phyloP scores from a whole-genome alignment of 2,797 vertebrate species.

The Lutjanus argentimaculatus region DNA sequence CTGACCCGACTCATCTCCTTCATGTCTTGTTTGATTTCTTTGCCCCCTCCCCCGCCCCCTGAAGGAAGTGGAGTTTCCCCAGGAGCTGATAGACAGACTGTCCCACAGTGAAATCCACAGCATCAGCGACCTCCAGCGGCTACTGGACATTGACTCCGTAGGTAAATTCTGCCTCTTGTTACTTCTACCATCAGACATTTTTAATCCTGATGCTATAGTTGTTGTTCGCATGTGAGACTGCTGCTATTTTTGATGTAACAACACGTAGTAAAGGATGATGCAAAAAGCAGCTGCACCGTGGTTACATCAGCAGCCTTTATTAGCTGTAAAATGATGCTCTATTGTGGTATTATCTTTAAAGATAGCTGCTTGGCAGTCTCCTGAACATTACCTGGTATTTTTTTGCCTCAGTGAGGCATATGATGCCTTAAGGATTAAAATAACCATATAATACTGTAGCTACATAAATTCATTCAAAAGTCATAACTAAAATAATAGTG shows the following conservation, averaged over 20 bases:
- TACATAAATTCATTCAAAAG: slow-evolving; percentile 2
- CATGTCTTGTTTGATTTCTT: slow-evolving; percentile 68
- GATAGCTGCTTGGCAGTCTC: slow-evolving; percentile 6
- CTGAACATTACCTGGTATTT: not conserved
- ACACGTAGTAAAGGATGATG: not conserved
- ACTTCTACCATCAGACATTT: slow-evolving; percentile 56
- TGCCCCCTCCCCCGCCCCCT: not conserved
- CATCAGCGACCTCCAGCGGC: slow-evolving; percentile 99
- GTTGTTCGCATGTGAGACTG: slow-evolving; percentile 37
- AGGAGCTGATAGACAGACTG: slow-evolving; percentile 95
- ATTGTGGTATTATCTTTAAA: slow-evolving; percentile 14
- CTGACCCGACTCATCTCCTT: slow-evolving; percentile 46
- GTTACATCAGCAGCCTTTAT: slow-evolving; percentile 18
- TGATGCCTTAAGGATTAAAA: not conserved
- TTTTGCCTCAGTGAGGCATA: not conserved
- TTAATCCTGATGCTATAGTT: not conserved
- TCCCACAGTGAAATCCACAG: slow-evolving; percentile 97
- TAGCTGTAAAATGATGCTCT: not conserved
- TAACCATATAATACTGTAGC: not conserved
- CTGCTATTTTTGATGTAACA: slow-evolving; percentile 19
- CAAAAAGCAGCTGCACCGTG: slow-evolving; percentile 6
- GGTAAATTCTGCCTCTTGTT: slow-evolving; percentile 93
- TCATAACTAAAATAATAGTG: slow-evolving; percentile 8
- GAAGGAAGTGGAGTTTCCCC: slow-evolving; percentile 96
- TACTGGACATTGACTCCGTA: slow-evolving; percentile 98